Conservation (phyloP, 2,888 invertebrate species). For the Lamproptera curius region DNA sequence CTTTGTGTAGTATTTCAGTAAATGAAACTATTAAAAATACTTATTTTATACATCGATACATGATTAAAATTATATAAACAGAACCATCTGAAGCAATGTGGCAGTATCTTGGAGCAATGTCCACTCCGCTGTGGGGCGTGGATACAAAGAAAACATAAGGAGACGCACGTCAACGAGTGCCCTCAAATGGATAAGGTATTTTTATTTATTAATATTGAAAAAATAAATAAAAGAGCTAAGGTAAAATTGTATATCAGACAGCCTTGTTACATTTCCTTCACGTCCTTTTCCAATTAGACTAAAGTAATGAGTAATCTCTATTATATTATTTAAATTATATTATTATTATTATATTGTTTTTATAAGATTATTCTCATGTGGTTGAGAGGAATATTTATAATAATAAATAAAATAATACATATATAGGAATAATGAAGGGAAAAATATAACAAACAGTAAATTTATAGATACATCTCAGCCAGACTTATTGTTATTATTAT, state of each 20-base stretch:
- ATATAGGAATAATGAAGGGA: too few species aligned
- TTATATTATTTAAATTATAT: background rate
- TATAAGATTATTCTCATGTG: background rate
- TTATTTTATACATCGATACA: too few species aligned
- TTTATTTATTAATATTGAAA: background rate
- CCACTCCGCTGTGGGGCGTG: constrained; percentile 84
- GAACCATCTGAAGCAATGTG: constrained; percentile 84
- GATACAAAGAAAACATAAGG: constrained; percentile 80
- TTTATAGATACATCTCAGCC: too few species aligned
- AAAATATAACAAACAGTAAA: too few species aligned
- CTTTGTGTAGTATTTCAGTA: too few species aligned
- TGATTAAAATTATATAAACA: constrained; percentile 43
- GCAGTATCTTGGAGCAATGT: constrained; percentile 85
- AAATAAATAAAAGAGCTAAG: too few species aligned
- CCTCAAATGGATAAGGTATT: constrained; percentile 64
- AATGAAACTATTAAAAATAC: too few species aligned
- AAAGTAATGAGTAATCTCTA: too few species aligned
- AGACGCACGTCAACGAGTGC: constrained; percentile 74
- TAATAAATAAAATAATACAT: too few species aligned
- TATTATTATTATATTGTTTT: background rate
- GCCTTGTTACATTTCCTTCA: background rate
- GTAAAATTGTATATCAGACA: too few species aligned
- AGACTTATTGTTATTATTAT: too few species aligned
- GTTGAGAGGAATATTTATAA: too few species aligned
- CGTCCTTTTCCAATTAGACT: background rate